phyloP scores from a whole-genome alignment of 2,797 vertebrate genomes.

The Darevskia mixta region DNA sequence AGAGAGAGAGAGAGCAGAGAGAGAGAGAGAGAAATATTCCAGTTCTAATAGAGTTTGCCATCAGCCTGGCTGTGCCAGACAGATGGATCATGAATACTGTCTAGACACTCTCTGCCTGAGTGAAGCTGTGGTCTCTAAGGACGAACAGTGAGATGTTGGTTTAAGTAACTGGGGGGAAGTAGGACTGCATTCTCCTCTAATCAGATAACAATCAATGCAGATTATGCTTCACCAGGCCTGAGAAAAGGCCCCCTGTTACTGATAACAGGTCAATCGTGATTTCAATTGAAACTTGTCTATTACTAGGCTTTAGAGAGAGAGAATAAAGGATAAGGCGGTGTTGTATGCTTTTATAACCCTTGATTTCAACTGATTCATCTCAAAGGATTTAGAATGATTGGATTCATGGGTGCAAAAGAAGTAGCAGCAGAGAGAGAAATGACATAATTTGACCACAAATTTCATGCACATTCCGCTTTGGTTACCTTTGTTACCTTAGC shows the following conservation, averaged over 20 bases:
- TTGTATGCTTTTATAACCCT: constrained; percentile 1
- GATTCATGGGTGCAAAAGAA: neutral
- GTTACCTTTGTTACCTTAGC: constrained; percentile 17
- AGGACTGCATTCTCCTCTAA: constrained; percentile 75
- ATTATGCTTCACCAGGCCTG: constrained; percentile 55
- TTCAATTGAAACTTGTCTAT: constrained; percentile 54
- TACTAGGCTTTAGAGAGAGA: constrained; percentile 18
- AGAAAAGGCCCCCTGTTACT: constrained; percentile 52
- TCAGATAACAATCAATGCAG: constrained; percentile 73
- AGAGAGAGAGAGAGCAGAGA: constrained; percentile 74
- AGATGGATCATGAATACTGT: constrained; percentile 99
- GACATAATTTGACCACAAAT: constrained; percentile 2
- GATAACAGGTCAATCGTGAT: constrained; percentile 54
- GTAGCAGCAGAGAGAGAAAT: neutral
- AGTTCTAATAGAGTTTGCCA: constrained; percentile 92
- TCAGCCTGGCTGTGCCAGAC: constrained; percentile 90
- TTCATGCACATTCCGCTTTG: neutral
- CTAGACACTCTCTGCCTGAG: constrained; percentile 91
- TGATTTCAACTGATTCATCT: constrained; percentile 56
- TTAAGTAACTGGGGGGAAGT: constrained; percentile 82
- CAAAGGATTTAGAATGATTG: constrained; percentile 18
- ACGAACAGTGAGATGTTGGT: constrained; percentile 79
- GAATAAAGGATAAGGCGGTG: neutral
- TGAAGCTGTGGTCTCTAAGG: constrained; percentile 85
- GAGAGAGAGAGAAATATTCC: constrained; percentile 79